These are phyloP conservation scores for Caenorhabditis doughertyi DNA, from an alignment of 2,888 invertebrate species.

Conservation along the genomic window DNA sequence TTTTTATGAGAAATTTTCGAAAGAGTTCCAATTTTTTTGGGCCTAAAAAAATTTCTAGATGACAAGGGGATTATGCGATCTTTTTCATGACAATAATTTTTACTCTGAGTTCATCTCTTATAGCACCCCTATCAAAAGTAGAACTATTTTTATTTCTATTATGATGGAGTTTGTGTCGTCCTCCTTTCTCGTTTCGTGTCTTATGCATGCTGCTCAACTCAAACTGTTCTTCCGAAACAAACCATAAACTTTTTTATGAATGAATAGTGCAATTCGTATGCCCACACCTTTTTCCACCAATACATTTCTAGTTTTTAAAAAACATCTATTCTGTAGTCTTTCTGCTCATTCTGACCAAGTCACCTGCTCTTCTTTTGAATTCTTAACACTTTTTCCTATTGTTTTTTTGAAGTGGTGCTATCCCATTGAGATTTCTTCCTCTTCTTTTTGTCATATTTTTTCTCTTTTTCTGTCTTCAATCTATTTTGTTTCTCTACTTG, in stretches of 20 bases:
- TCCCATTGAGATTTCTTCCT: slow-evolving; percentile 12
- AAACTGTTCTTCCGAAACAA: slow-evolving; percentile 15
- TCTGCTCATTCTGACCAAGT: slow-evolving; percentile 21
- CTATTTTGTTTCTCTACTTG: background rate
- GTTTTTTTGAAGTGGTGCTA: slow-evolving; percentile 4
- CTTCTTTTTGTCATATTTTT: slow-evolving; percentile 9
- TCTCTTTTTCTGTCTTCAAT: slow-evolving; percentile 4
- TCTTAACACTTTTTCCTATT: slow-evolving; percentile 12
- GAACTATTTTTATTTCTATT: background rate
- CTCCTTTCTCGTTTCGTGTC: slow-evolving; percentile 20
- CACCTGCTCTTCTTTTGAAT: slow-evolving; percentile 14
- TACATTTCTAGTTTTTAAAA: background rate
- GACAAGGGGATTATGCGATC: too few species aligned
- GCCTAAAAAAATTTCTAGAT: too few species aligned
- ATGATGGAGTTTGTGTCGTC: slow-evolving; percentile 32
- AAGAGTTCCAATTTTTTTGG: too few species aligned
- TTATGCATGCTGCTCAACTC: background rate
- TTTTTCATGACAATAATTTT: too few species aligned
- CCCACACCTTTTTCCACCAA: background rate
- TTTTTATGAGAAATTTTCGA: too few species aligned
- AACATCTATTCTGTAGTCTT: background rate
- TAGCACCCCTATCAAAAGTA: too few species aligned
- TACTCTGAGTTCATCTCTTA: too few species aligned
- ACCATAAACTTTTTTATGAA: too few species aligned
- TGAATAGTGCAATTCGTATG: too few species aligned